Conservation (phyloP, 2,797 vertebrate species). For the Carapus acus region DNA sequence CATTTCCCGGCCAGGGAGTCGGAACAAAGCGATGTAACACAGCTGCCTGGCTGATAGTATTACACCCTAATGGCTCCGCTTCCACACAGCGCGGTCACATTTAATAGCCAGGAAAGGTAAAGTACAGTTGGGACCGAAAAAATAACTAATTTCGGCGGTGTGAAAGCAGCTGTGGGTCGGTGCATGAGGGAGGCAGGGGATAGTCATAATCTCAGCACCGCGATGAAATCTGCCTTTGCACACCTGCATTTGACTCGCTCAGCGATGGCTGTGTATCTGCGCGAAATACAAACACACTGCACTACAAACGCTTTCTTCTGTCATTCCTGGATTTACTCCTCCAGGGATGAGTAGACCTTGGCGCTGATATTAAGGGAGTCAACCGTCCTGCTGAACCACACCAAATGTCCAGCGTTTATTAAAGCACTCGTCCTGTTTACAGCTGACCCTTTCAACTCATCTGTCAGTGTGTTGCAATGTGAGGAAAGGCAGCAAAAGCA, state of each 20-base stretch:
- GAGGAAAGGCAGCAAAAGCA: conserved; percentile 19
- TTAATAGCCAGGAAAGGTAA: conserved; percentile 34
- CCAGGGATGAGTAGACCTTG: conserved; percentile 27
- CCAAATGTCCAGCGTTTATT: conserved; percentile 32
- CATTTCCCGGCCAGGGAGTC: conserved; percentile 20
- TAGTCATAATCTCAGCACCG: no score
- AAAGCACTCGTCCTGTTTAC: conserved; percentile 34
- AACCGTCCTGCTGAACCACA: conserved; percentile 40
- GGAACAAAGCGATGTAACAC: conserved; percentile 37
- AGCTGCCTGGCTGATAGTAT: conserved; percentile 49
- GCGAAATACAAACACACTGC: background rate
- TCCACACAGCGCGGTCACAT: conserved; percentile 11
- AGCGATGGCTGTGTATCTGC: no score
- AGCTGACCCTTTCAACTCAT: conserved; percentile 26
- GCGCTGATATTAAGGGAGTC: conserved; percentile 26
- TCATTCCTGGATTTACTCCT: conserved; percentile 22
- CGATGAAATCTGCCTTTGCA: no score
- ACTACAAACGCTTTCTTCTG: conserved; percentile 18
- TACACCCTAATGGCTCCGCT: conserved; percentile 25
- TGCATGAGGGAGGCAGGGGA: no score
- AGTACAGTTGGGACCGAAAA: conserved; percentile 18
- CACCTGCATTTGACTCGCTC: no score
- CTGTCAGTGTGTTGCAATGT: conserved; percentile 19
- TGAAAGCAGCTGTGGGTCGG: conserved; percentile 24
- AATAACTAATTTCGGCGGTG: conserved; percentile 8